Evolutionary conservation across 2,113 vertebrate species (phyloP).

Genomic region (Oncorhynchus nerka): DNA sequence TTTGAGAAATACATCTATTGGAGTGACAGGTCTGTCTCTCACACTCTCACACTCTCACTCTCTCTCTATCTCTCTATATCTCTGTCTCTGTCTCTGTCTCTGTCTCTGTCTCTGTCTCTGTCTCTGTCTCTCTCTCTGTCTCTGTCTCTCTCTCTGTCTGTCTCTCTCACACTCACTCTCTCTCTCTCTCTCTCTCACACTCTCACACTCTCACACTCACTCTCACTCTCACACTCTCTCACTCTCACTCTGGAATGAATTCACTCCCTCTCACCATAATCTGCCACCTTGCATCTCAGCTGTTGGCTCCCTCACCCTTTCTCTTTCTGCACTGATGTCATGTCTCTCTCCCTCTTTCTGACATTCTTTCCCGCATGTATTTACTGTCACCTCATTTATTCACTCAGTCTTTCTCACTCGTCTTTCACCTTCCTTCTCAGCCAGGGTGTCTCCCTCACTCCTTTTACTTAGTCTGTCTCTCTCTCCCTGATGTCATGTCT

Average conservation of each 20-base stretch:
- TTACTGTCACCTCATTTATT: background rate
- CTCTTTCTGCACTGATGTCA: background rate
- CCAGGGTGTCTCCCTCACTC: background rate
- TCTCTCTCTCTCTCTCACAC: too few relatives aligned
- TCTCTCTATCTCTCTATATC: too few relatives aligned
- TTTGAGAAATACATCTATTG: constrained; percentile 97
- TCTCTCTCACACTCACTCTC: too few relatives aligned
- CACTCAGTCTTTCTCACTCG: background rate
- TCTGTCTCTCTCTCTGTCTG: too few relatives aligned
- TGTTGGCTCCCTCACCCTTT: background rate
- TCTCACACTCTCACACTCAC: too few relatives aligned
- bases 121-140: too few relatives aligned
- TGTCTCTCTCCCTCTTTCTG: background rate
- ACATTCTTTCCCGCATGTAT: background rate
- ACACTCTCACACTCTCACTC: background rate
- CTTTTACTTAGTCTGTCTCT: background rate
- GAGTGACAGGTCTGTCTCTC: constrained; percentile 85
- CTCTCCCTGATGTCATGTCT: background rate
- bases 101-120: too few relatives aligned
- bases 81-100: too few relatives aligned
- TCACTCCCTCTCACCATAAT: background rate
- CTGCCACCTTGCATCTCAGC: background rate
- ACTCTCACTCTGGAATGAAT: background rate
- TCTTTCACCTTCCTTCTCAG: background rate
- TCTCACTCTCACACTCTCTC: too few relatives aligned